Conservation (phyloP, 2,113 vertebrate species). For the Nycticebus coucang region DNA sequence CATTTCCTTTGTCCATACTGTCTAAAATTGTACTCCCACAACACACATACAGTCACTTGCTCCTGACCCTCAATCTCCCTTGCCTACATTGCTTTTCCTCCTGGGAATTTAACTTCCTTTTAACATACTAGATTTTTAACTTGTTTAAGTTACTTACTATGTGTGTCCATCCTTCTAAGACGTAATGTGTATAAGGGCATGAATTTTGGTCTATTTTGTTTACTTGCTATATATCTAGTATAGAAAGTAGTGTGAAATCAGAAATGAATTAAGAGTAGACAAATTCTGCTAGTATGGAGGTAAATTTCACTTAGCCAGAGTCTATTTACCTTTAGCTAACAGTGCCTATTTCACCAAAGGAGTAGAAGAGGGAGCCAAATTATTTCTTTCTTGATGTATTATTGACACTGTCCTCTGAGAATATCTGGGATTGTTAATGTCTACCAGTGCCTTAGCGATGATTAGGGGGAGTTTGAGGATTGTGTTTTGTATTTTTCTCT, state of each 20-base stretch:
- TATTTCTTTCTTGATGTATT: constrained; percentile 24
- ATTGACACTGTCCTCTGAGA: constrained; percentile 25
- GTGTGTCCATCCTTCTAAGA: neutral
- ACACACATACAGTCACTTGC: too few relatives aligned
- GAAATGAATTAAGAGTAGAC: neutral
- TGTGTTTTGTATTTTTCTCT: constrained; percentile 35
- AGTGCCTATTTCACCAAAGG: neutral
- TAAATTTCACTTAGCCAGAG: neutral
- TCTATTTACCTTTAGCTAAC: constrained; percentile 8
- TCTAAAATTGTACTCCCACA: neutral
- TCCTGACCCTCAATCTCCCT: neutral
- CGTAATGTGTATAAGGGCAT: neutral
- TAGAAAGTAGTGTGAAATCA: constrained; percentile 9
- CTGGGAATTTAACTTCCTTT: neutral
- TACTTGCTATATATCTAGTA: neutral
- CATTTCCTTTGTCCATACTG: neutral
- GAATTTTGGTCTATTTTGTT: neutral
- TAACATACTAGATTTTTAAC: neutral
- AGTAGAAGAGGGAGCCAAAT: neutral
- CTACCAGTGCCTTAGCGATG: neutral
- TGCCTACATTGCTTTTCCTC: neutral
- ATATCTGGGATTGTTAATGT: constrained; percentile 48
- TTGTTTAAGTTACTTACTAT: neutral
- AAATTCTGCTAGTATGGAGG: neutral
- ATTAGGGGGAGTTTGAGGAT: neutral